A percentile compares a stretch with the other conserved stretches of the same genome.
Conservation (phyloP, 2,888 invertebrate species). For the Anthophora plumipes region DNA sequence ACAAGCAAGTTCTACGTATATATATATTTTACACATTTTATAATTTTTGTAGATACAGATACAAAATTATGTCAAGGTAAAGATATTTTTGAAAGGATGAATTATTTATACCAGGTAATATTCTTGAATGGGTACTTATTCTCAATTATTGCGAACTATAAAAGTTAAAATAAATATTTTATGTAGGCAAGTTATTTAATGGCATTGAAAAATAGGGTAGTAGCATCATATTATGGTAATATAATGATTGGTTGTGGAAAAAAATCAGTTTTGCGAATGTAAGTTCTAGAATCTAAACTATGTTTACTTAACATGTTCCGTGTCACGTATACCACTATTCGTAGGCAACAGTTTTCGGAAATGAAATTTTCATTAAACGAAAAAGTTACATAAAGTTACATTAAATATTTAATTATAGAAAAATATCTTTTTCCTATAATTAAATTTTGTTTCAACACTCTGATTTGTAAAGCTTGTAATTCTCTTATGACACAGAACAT, state of each 20-base stretch:
- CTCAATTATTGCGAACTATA: background rate
- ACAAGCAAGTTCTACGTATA: background rate
- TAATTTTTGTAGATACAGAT: constrained; percentile 60
- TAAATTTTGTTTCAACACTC: too few relatives aligned
- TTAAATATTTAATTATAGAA: too few relatives aligned
- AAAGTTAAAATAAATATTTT: constrained; percentile 1
- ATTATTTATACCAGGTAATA: constrained; percentile 89
- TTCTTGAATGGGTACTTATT: constrained; percentile 1
- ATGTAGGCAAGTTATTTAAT: constrained; percentile 86
- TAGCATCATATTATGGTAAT: constrained; percentile 87
- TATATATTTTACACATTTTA: constrained; percentile 5
- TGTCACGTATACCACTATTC: too few relatives aligned
- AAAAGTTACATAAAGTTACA: too few relatives aligned
- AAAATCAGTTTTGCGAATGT: constrained; percentile 88
- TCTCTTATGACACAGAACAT: too few relatives aligned
- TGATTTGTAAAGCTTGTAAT: too few relatives aligned
- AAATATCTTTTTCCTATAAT: too few relatives aligned
- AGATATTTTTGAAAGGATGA: constrained; percentile 89
- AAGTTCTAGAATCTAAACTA: constrained; percentile 66
- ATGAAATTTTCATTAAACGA: too few relatives aligned
- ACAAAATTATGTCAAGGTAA: constrained; percentile 87
- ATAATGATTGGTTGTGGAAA: constrained; percentile 86
- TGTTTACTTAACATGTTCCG: too few relatives aligned
- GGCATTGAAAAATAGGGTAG: constrained; percentile 82
- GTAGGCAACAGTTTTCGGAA: too few relatives aligned